Conservation (phyloP, 2,888 invertebrate genomes). For the Acanthoscelides obtectus region DNA sequence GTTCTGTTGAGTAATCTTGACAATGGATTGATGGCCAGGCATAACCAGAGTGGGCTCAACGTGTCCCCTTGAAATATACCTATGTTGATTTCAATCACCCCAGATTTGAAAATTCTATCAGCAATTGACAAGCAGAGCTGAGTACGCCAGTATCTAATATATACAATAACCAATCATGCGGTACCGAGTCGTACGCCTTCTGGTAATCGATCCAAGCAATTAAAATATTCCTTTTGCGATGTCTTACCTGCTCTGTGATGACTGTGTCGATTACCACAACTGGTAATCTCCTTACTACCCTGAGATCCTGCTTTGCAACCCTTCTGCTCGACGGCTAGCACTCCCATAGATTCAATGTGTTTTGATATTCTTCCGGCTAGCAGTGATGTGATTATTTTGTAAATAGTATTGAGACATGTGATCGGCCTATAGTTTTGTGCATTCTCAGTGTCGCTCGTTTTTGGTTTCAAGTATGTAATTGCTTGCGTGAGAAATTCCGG, state of each 20-base stretch:
- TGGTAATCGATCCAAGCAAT: too few relatives aligned
- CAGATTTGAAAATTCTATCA: too few relatives aligned
- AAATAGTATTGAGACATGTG: background rate
- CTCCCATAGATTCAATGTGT: background rate
- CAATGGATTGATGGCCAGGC: too few relatives aligned
- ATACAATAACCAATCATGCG: too few relatives aligned
- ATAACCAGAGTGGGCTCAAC: too few relatives aligned
- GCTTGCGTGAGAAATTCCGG: background rate
- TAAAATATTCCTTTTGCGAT: background rate
- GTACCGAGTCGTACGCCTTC: too few relatives aligned
- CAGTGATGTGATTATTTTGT: background rate
- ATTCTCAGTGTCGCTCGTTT: background rate
- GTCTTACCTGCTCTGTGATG: background rate
- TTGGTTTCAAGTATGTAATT: background rate
- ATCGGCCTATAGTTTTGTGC: background rate
- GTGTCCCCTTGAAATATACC: background rate
- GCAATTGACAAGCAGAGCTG: too few relatives aligned
- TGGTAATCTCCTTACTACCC: background rate
- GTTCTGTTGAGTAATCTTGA: too few relatives aligned
- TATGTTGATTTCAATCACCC: too few relatives aligned
- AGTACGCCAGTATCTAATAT: too few relatives aligned
- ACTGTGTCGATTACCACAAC: background rate
- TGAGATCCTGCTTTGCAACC: background rate
- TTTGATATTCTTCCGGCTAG: background rate
- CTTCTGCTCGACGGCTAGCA: background rate